Conservation (phyloP, 2,113 vertebrate genomes). For the Passer domesticus region DNA sequence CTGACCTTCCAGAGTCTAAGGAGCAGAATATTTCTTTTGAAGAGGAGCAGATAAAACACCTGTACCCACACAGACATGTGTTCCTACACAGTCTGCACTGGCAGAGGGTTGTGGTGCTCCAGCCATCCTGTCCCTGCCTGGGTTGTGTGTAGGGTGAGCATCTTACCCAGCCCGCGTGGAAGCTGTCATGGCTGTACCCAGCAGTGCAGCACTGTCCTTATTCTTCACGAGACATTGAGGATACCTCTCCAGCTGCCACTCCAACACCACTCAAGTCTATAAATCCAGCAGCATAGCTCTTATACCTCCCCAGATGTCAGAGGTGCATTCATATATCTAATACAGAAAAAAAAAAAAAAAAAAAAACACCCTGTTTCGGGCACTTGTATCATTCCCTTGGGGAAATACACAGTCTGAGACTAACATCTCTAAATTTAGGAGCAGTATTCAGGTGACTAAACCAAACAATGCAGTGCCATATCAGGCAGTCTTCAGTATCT, state of each 20-base stretch:
- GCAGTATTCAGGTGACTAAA: not conserved
- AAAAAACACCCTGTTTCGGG: not conserved
- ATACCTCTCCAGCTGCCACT: not conserved
- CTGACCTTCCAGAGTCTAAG: not conserved
- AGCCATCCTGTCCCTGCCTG: not conserved
- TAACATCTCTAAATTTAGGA: not conserved
- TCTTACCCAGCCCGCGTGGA: not conserved
- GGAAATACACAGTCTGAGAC: not conserved
- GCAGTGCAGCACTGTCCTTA: not conserved
- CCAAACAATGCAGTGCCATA: not conserved
- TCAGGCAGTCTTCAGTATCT: not conserved
- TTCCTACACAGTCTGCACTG: not conserved
- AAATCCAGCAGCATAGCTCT: not conserved
- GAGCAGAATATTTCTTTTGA: not conserved
- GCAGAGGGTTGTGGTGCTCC: not conserved
- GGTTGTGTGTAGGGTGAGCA: not conserved
- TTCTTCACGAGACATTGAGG: not conserved
- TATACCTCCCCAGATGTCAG: not conserved
- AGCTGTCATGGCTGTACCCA: accelerated
- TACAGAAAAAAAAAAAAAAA: not conserved
- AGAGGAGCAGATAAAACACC: not conserved
- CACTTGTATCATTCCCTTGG: not conserved
- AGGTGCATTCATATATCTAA: not conserved
- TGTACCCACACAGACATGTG: accelerated
- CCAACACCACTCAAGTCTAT: not conserved